Percentiles rank a stretch among this genome's conserved stretches.
phyloP scores from a whole-genome alignment of 1,140 invertebrate species.

The Neotoxoptera formosana region DNA sequence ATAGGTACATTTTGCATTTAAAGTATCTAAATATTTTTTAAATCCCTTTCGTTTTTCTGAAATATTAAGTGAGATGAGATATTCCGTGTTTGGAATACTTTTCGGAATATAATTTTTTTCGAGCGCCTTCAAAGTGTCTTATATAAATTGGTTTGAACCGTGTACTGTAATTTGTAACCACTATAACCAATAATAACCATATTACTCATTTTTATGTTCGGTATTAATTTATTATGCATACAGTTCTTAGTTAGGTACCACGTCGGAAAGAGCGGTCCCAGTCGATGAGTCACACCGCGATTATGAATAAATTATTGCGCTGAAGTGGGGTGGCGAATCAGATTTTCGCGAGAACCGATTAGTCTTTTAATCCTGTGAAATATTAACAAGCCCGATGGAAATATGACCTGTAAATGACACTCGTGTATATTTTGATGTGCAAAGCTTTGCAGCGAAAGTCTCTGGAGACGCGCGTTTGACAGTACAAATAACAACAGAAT shows the following conservation, averaged over 20 bases:
- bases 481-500: neutral
- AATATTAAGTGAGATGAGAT: neutral
- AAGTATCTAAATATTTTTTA: neutral
- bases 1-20: neutral
- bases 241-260: neutral
- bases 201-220: neutral
- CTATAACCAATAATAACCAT: neutral
- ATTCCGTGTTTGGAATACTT: neutral
- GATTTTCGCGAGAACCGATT: conserved; percentile 21
- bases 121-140: no score
- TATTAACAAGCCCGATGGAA: conserved; percentile 15
- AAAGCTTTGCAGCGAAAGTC: neutral
- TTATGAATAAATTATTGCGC: conserved; percentile 35
- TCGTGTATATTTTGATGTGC: conserved; percentile 11
- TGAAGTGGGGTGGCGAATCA: neutral
- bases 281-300: neutral
- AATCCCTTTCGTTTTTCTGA: neutral
- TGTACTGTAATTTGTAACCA: neutral
- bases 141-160: neutral
- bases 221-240: neutral
- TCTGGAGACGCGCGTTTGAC: conserved; percentile 19
- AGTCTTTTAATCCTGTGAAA: conserved; percentile 36
- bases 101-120: neutral
- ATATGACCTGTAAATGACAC: conserved; percentile 45
- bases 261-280: neutral